phyloP scores from a whole-genome alignment of 2,113 vertebrate species.

The Eulemur macaco region DNA sequence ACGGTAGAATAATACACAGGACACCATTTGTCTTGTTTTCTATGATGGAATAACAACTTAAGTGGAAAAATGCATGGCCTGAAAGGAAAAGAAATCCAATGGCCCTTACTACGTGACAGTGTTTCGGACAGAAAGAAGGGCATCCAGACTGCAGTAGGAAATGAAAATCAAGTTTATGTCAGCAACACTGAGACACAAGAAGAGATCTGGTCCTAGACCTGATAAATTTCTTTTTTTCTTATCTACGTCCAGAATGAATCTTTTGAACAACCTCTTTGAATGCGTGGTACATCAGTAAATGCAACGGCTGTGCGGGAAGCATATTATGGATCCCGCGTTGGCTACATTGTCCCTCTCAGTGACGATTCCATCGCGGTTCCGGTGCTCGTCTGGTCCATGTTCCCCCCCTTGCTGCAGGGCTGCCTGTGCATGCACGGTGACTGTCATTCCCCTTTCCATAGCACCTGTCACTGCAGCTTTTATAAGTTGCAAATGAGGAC shows the following conservation, averaged over 20 bases:
- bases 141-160: background rate
- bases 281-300: background rate
- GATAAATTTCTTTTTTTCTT: background rate
- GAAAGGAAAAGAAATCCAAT: background rate
- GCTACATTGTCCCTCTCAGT: background rate
- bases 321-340: rapidly evolving
- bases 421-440: background rate
- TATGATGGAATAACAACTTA: background rate
- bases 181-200: background rate
- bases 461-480: background rate
- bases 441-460: background rate
- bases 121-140: background rate
- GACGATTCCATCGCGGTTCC: background rate
- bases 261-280: background rate
- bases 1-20: background rate
- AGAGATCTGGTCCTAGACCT: background rate
- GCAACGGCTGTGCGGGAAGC: background rate
- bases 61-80: background rate
- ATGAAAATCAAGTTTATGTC: background rate
- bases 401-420: background rate
- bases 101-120: background rate
- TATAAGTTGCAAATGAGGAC: background rate
- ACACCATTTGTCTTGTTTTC: background rate
- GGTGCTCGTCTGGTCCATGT: background rate
- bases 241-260: background rate